Percentiles rank a stretch among this genome's conserved stretches.
phyloP scores from a whole-genome alignment of 2,888 invertebrate species.

The Hermaeophaga mercurialis region DNA sequence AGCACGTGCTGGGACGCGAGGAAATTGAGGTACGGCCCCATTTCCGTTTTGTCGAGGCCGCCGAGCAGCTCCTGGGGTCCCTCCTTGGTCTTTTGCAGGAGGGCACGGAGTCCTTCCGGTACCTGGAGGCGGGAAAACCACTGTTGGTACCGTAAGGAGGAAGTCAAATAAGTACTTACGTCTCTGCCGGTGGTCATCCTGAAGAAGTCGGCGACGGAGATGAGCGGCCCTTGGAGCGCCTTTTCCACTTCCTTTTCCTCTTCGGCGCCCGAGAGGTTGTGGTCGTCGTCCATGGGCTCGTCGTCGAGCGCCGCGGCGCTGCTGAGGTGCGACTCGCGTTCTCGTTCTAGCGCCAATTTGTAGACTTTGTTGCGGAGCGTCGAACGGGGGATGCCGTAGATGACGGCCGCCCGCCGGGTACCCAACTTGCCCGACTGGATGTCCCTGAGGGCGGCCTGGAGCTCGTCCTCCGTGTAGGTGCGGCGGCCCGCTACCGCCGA shows the following conservation, averaged over 20 bases:
- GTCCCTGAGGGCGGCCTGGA: conserved; percentile 91
- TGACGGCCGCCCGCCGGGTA: conserved; percentile 89
- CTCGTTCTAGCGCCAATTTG: conserved; percentile 76
- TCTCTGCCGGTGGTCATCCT: conserved; percentile 61
- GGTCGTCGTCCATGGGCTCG: conserved; percentile 64
- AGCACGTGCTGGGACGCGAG: conserved; percentile 53
- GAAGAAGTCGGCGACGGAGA: conserved; percentile 66
- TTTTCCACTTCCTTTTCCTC: conserved; percentile 67
- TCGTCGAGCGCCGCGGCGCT: conserved; percentile 50
- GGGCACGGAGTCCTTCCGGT: too few species aligned
- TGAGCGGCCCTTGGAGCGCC: conserved; percentile 62
- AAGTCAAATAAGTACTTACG: conserved; percentile 50
- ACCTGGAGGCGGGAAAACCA: too few species aligned
- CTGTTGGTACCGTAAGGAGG: too few species aligned
- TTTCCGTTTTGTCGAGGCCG: conserved; percentile 48
- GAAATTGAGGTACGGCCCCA: conserved; percentile 62
- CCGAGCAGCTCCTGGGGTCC: conserved; percentile 55
- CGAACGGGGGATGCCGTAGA: conserved; percentile 93
- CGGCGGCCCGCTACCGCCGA: conserved; percentile 71
- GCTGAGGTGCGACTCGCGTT: conserved; percentile 67
- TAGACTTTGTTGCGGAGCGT: conserved; percentile 95
- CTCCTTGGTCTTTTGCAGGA: conserved; percentile 60
- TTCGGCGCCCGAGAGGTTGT: conserved; percentile 64
- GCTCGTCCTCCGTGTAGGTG: conserved; percentile 94
- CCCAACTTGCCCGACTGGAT: conserved; percentile 92